Conservation (phyloP, 2,113 vertebrate genomes). For the Talpa occidentalis region DNA sequence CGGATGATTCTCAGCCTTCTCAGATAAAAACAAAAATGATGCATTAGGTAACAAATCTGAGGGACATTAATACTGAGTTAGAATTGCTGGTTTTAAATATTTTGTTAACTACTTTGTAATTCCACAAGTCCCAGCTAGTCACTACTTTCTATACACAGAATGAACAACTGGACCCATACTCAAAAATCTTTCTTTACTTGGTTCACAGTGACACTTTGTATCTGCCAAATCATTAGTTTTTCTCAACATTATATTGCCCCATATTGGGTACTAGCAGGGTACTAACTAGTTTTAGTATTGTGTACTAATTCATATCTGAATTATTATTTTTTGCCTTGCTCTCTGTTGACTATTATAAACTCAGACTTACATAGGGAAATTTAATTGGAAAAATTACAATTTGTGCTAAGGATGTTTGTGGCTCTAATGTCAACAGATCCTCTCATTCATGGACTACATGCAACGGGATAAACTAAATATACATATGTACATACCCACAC, state of each 20-base stretch:
- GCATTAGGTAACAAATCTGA: background rate
- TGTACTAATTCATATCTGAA: background rate
- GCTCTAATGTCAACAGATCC: background rate
- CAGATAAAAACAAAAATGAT: background rate
- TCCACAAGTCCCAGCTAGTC: background rate
- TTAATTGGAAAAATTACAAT: background rate
- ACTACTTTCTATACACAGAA: background rate
- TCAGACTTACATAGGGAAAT: background rate
- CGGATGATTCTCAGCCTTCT: background rate
- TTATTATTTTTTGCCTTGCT: background rate
- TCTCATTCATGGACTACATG: background rate
- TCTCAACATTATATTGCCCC: background rate
- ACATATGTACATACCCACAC: too few species aligned
- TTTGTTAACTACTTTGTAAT: background rate
- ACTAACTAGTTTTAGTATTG: too few species aligned
- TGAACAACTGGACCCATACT: background rate
- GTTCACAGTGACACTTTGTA: background rate
- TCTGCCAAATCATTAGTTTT: background rate
- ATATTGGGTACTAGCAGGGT: background rate
- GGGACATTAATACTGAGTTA: background rate
- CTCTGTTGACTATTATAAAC: background rate
- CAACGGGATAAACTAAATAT: too few species aligned
- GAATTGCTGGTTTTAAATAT: background rate
- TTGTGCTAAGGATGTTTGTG: background rate
- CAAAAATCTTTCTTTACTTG: background rate